Conservation (phyloP, 2,888 invertebrate genomes). For the Galeopsomyia nigrocyanea region DNA sequence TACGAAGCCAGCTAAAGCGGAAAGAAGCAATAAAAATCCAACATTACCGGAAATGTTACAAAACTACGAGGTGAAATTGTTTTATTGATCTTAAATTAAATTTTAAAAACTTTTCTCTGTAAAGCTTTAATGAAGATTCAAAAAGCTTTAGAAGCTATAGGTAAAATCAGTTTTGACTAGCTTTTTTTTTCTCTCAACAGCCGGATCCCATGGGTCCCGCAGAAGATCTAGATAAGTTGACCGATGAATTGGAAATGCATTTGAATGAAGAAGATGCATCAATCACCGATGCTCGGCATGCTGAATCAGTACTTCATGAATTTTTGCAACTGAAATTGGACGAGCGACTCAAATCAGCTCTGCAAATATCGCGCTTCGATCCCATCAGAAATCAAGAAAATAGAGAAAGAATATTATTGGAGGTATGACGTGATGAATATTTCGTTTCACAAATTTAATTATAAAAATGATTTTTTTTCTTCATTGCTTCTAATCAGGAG, state of each 20-base stretch:
- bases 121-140: background rate
- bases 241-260: slow-evolving; percentile 75
- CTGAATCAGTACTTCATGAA: slow-evolving; percentile 69
- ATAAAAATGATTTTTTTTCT: too few species aligned
- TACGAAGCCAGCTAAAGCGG: slow-evolving; percentile 78
- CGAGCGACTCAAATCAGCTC: slow-evolving; percentile 70
- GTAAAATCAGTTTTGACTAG: background rate
- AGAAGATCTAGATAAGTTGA: slow-evolving; percentile 76
- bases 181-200: slow-evolving; percentile 63
- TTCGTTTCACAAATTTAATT: too few species aligned
- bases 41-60: slow-evolving; percentile 77
- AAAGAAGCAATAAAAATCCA: slow-evolving; percentile 77
- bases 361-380: slow-evolving; percentile 72
- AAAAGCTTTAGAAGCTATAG: too few species aligned
- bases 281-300: slow-evolving; percentile 71
- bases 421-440: too few species aligned
- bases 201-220: slow-evolving; percentile 75
- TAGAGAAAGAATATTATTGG: slow-evolving; percentile 68
- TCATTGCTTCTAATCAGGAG: slow-evolving; percentile 64
- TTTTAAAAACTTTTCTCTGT: slow-evolving; percentile 17
- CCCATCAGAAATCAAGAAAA: slow-evolving; percentile 72
- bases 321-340: slow-evolving; percentile 69
- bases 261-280: slow-evolving; percentile 75
- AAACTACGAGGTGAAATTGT: slow-evolving; percentile 75
- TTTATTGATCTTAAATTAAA: slow-evolving; percentile 8